These are phyloP conservation scores for Tetranychus truncatus DNA, from an alignment of 2,888 invertebrate species.

Conservation along the genomic window DNA sequence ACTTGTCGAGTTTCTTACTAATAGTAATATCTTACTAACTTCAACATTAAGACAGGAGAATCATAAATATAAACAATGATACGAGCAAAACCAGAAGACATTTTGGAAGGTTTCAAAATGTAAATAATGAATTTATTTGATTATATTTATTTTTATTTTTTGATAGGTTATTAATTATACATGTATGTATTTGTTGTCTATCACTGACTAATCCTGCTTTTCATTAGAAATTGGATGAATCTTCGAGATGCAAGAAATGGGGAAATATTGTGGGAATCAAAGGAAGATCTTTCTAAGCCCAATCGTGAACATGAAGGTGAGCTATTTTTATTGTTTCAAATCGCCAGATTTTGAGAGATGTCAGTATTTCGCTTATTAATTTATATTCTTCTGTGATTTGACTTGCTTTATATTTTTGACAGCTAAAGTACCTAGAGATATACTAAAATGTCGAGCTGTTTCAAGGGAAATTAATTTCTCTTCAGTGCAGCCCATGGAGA, in stretches of 20 bases:
- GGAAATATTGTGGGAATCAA: slow-evolving; percentile 86
- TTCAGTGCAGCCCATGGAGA: slow-evolving; percentile 69
- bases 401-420: slow-evolving; percentile 23
- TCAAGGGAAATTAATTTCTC: slow-evolving; percentile 41
- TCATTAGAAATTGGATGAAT: slow-evolving; percentile 76
- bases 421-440: slow-evolving; percentile 90
- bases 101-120: slow-evolving; percentile 27
- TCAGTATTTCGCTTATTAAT: neutral
- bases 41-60: no score
- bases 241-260: slow-evolving; percentile 83
- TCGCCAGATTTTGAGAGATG: neutral
- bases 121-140: slow-evolving; percentile 15
- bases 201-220: neutral
- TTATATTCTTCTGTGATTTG: neutral
- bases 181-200: neutral
- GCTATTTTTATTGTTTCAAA: neutral
- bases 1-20: no score
- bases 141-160: neutral
- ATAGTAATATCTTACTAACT: no score
- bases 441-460: slow-evolving; percentile 63
- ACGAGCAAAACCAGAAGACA: slow-evolving; percentile 27
- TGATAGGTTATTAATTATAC: neutral
- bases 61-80: neutral
- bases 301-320: slow-evolving; percentile 63
- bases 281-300: slow-evolving; percentile 72